Evolutionary conservation across 2,888 invertebrate genomes (phyloP), one percentile per base, ranked within the genome.

Genomic region (Drosophila rellima): DNA sequence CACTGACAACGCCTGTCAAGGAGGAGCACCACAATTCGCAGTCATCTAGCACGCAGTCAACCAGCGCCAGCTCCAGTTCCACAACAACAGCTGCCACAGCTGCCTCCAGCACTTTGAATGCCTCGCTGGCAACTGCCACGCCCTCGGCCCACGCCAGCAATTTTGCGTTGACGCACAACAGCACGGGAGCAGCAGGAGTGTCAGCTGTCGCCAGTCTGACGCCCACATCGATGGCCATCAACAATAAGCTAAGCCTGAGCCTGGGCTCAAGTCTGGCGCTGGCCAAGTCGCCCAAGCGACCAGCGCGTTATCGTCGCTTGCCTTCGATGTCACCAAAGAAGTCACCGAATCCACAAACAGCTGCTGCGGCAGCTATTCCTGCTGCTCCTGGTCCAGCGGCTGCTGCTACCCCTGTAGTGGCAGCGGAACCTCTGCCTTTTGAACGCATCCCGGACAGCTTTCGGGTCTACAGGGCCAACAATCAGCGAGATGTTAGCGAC

Each of bases 401-500:
- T 13, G 37, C 39, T 29, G 40, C 51, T 17, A 39, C 26, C 26
- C 4, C 35, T 4, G 23, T 26, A n/a, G 39, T 17, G 42, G 52
- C 78, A 15, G 37, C 68, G 1, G 88, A 86, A 13, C 67, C 85
- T 6, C 66, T 75, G 71, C 69, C 73, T 13, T 91, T 90, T 48
- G 91, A 91, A 66, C 89, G 88, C 42, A 92, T 92, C 55, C 92
- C 94, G 3, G 94, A 94, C 70, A 94, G 94, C 82, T 94, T 94
- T 90, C 93, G 93, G 4, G 93, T 94, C 13, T 94, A 94, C 80
- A 91, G 94, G 13, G 93, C 93, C 1, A 93, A 92, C 67, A 90
- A 90, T 26, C 91, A 90, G 55, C 88, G 90, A 4, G 92, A 92
- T 68, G 91, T 79, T 1, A 93, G 93, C 56, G 93, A 93, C 7